Evolutionary conservation across 2,888 invertebrate genomes (phyloP).

Genomic region (Cryptophagus acutangulus): DNA sequence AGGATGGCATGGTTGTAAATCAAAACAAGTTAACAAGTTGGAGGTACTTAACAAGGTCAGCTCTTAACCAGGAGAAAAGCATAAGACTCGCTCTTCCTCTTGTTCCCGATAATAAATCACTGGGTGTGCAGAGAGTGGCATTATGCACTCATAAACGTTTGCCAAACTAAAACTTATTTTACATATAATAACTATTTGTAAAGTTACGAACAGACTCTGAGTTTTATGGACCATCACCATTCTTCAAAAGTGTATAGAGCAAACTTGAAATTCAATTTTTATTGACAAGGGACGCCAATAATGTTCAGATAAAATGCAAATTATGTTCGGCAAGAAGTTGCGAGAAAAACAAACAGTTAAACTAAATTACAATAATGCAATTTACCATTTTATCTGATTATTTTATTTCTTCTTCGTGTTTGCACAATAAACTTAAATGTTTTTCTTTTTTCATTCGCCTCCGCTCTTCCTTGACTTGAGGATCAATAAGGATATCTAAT

Average conservation of each 20-base stretch:
- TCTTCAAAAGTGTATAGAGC: not conserved
- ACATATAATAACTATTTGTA: not conserved
- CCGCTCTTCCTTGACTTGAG: too few relatives aligned
- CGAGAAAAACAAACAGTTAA: too few relatives aligned
- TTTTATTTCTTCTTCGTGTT: too few relatives aligned
- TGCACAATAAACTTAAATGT: too few relatives aligned
- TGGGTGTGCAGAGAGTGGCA: too few relatives aligned
- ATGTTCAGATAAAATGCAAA: not conserved
- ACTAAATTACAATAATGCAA: too few relatives aligned
- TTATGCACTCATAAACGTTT: not conserved
- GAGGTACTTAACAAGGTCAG: slow-evolving; percentile 8
- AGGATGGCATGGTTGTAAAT: slow-evolving; percentile 6
- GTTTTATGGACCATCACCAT: not conserved
- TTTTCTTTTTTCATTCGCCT: too few relatives aligned
- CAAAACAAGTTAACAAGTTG: slow-evolving; percentile 8
- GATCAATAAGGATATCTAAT: too few relatives aligned
- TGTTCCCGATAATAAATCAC: slow-evolving; percentile 1
- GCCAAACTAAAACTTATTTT: slow-evolving; percentile 1
- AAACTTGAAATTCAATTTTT: too few relatives aligned
- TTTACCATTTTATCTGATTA: too few relatives aligned
- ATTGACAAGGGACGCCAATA: not conserved
- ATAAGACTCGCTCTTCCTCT: not conserved
- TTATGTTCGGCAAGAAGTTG: too few relatives aligned
- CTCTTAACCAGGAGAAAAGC: not conserved
- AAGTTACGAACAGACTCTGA: slow-evolving; percentile 1